A percentile compares a stretch with the other conserved stretches of the same genome.
phyloP scores from a whole-genome alignment of 2,797 vertebrate species.

The Labroides dimidiatus region DNA sequence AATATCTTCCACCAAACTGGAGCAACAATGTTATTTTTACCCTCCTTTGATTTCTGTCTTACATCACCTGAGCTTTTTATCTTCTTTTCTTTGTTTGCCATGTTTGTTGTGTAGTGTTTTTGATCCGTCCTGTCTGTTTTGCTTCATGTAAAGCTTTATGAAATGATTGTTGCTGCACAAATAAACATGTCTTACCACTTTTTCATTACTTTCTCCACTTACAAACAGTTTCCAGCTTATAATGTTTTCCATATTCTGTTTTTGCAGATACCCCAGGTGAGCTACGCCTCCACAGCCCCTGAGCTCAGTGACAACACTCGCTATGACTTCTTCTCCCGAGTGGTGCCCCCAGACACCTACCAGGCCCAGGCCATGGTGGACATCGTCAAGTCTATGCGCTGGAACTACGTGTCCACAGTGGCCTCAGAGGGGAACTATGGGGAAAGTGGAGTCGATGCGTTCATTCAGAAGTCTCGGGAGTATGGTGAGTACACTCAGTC shows the following conservation, averaged over 20 bases:
- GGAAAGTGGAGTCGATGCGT: constrained; percentile 94
- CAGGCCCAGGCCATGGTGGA: constrained; percentile 98
- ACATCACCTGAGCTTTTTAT: background rate
- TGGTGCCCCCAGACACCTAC: constrained; percentile 95
- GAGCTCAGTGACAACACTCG: constrained; percentile 97
- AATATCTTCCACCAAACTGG: background rate
- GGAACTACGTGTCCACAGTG: constrained; percentile 96
- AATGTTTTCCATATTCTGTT: constrained; percentile 11
- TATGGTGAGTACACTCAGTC: constrained; percentile 86
- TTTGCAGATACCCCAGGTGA: constrained; percentile 93
- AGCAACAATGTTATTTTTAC: background rate
- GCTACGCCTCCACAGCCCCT: constrained; percentile 94
- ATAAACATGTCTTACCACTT: background rate
- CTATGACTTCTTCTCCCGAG: constrained; percentile 96
- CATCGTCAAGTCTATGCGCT: constrained; percentile 94
- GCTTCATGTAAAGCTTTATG: constrained; percentile 20
- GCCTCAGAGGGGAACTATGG: constrained; percentile 97
- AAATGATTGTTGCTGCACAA: constrained; percentile 7
- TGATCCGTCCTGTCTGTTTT: background rate
- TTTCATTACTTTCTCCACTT: background rate
- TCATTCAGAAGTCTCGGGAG: constrained; percentile 96
- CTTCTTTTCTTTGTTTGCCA: background rate
- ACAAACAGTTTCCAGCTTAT: constrained; percentile 5
- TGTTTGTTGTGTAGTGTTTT: background rate
- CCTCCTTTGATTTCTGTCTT: background rate